Base-by-base conservation (phyloP, 2,797 vertebrate genomes). In the Sparidentex hasta region DNA sequence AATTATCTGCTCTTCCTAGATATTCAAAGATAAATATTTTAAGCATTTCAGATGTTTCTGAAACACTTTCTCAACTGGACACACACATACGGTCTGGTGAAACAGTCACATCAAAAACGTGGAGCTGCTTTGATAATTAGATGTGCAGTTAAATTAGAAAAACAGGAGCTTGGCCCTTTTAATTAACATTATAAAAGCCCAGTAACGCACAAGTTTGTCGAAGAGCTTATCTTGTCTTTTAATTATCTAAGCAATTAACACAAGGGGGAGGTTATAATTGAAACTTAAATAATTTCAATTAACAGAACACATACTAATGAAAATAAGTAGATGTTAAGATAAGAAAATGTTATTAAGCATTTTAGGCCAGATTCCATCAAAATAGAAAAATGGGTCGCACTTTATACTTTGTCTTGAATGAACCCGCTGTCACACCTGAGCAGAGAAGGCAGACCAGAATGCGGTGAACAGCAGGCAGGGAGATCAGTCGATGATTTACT, bases 221-320 rank as follows among this genome's bases (percentile, higher is more conserved):
- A 76, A 62, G 33, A 50, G 27, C 29, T 67, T 88, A 78, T 85
- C 74, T 78, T 57, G 2, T 44, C 21, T 38, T 63, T 65, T 46
- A 58, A 47, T 82, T 71, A 78, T 82, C 58, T 25, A 8, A 69
- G n/a, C 46, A 80, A 78, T 85, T 80, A 85, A 71, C 69, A 20
- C 11, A 14, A 33, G 12, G 21, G 20, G 7, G 8, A 13, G 43
- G 27, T 62, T 65, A 13, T 65, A 74, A 80, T 44, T 77, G 23
- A 75, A 83, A 52, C 8, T 7, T 29, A 54, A 70, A 66, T 59
- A 2, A 78, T 46, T 74, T 25, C 33, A 71, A 55, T 65, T 46
- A 66, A 25, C 9, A 38, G 17, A 70, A 50, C 25, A 38, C 18
- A 55, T 11, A 7, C 16, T 38, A 2, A 63, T 27, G 12, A 21